A percentile compares a stretch with the other conserved stretches of the same genome.
Conservation (phyloP, 2,797 vertebrate species). For the Silurus aristotelis region DNA sequence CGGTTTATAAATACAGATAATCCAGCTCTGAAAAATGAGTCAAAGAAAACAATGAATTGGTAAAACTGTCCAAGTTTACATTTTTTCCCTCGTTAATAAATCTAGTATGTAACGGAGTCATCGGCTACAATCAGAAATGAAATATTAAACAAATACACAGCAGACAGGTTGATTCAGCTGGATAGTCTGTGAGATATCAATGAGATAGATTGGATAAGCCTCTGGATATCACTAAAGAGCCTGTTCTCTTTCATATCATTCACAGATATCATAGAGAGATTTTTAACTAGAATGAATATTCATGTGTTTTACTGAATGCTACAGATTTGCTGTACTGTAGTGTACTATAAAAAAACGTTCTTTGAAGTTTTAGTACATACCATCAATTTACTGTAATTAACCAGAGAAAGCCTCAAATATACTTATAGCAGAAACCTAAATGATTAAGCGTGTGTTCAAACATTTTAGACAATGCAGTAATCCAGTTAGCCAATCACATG, state of each 20-base stretch:
- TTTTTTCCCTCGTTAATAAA: not conserved
- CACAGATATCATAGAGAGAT: not conserved
- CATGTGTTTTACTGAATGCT: not conserved
- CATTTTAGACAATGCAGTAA: not conserved
- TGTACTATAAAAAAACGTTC: not conserved
- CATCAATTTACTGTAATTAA: not conserved
- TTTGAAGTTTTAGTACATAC: not conserved
- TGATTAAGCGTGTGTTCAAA: not conserved
- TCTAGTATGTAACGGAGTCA: not conserved
- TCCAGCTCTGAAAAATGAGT: not conserved
- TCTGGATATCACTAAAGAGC: not conserved
- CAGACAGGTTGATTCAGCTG: not conserved
- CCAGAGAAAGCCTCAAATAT: not conserved
- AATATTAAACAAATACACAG: not conserved
- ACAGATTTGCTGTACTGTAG: not conserved
- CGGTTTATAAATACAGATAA: not conserved
- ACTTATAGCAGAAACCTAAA: not conserved
- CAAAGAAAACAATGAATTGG: not conserved
- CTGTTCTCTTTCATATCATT: not conserved
- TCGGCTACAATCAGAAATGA: not conserved
- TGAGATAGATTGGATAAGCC: not conserved
- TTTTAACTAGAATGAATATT: not conserved
- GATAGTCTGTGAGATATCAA: not conserved
- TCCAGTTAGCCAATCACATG: not conserved
- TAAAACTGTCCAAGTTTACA: not conserved